Evolutionary conservation across 2,888 invertebrate species (phyloP).

Genomic region (Heliothis peltigera): DNA sequence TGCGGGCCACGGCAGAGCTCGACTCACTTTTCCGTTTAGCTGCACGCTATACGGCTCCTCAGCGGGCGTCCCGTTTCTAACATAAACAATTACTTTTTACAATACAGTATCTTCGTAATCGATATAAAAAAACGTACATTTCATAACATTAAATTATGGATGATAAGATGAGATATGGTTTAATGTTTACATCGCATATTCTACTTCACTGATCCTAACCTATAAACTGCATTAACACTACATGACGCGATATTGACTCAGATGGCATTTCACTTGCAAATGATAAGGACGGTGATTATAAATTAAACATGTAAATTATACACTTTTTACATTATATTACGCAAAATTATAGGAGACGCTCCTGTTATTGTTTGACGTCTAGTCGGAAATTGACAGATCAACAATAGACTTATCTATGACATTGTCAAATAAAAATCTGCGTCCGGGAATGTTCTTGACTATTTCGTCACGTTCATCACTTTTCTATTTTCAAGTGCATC

Average conservation of each 20-base stretch:
- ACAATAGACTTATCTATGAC: conserved; percentile 32
- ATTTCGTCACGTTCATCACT: conserved; percentile 35
- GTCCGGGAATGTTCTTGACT: conserved; percentile 46
- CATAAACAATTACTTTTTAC: conserved; percentile 36
- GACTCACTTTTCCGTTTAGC: conserved; percentile 68
- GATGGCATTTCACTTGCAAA: conserved; percentile 23
- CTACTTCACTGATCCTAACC: conserved; percentile 25
- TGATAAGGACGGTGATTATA: conserved; percentile 1
- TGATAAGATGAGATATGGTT: conserved; percentile 13
- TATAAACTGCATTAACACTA: conserved; percentile 19
- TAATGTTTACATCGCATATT: conserved; percentile 35
- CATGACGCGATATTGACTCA: conserved; percentile 36
- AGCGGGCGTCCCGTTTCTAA: conserved; percentile 65
- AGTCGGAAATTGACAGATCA: conserved; percentile 26
- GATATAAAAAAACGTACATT: background rate
- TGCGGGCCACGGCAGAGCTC: conserved; percentile 71
- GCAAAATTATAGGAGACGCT: background rate
- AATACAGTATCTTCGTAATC: background rate
- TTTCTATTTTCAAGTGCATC: conserved; percentile 1
- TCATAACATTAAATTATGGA: conserved; percentile 4
- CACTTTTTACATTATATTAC: conserved; percentile 6
- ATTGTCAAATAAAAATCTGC: conserved; percentile 56
- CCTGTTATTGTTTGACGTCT: conserved; percentile 33
- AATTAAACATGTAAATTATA: conserved; percentile 13
- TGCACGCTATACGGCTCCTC: conserved; percentile 68